Conservation (phyloP, 2,888 invertebrate species). For the Ischnura elegans region DNA sequence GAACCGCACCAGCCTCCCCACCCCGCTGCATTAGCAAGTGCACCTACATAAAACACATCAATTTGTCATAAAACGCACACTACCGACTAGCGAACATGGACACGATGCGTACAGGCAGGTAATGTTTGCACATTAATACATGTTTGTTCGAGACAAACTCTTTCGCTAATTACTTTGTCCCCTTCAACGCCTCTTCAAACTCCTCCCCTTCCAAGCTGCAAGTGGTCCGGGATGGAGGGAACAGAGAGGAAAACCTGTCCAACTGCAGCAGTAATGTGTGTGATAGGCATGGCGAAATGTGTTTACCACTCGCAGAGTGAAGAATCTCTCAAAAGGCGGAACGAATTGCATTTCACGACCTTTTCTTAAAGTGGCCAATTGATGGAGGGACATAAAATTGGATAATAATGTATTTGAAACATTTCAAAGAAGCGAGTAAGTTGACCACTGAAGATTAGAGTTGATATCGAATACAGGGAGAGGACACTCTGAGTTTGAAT, state of each 20-base stretch:
- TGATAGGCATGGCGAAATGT: neutral
- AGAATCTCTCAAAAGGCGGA: neutral
- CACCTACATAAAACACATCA: neutral
- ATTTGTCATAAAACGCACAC: too few relatives aligned
- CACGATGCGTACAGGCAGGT: neutral
- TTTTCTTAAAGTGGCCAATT: neutral
- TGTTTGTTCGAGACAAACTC: slow-evolving; percentile 17
- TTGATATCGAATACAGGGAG: too few relatives aligned
- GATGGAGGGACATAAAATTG: too few relatives aligned
- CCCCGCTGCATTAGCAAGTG: neutral
- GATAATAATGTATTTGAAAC: too few relatives aligned
- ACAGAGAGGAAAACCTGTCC: neutral
- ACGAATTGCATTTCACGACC: neutral
- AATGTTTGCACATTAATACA: neutral
- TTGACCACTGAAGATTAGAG: too few relatives aligned
- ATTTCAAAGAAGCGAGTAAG: too few relatives aligned
- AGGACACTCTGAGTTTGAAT: too few relatives aligned
- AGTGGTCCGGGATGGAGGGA: too few relatives aligned
- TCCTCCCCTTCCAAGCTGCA: neutral
- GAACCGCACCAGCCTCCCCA: neutral
- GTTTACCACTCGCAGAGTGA: neutral
- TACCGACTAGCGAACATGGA: neutral
- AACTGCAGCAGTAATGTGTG: neutral
- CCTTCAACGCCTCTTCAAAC: neutral
- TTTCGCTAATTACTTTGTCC: slow-evolving; percentile 10